Percentiles rank a stretch among this genome's conserved stretches.
These are phyloP conservation scores for Erebia aethiops DNA, from an alignment of 2,888 invertebrate genomes.

Conservation along the genomic window DNA sequence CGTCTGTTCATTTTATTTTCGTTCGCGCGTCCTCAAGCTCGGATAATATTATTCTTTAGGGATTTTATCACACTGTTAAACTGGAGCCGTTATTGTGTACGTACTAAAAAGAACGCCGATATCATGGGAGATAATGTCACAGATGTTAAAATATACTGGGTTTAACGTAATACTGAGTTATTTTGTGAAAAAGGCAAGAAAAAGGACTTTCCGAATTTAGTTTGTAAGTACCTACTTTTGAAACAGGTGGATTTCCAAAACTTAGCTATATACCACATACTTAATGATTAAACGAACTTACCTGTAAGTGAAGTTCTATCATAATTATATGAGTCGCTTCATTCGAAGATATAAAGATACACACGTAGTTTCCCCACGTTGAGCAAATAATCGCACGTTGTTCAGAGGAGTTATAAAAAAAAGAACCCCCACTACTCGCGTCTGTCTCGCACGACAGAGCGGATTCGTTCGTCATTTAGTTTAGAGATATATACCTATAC, in stretches of 20 bases:
- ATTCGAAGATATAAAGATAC: too few relatives aligned
- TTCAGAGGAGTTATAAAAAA: too few relatives aligned
- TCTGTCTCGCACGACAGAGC: too few relatives aligned
- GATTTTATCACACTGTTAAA: slow-evolving; percentile 28
- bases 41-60: slow-evolving; percentile 25
- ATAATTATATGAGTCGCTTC: too few relatives aligned
- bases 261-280: not conserved
- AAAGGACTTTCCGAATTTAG: not conserved
- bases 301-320: too few relatives aligned
- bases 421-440: too few relatives aligned
- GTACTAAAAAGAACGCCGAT: slow-evolving; percentile 13
- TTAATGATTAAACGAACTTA: too few relatives aligned
- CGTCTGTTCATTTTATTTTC: slow-evolving; percentile 31
- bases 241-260: not conserved
- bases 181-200: not conserved
- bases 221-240: not conserved
- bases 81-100: slow-evolving; percentile 20
- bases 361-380: too few relatives aligned
- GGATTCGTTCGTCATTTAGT: too few relatives aligned
- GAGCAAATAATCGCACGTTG: too few relatives aligned
- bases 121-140: slow-evolving; percentile 14
- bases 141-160: not conserved
- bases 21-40: slow-evolving; percentile 22
- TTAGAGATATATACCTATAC: too few relatives aligned
- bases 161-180: not conserved